Percentiles rank a stretch among this genome's conserved stretches.
These are phyloP conservation scores for Dicerorhinus sumatrensis DNA, from an alignment of 2,113 vertebrate genomes.

Conservation along the genomic window DNA sequence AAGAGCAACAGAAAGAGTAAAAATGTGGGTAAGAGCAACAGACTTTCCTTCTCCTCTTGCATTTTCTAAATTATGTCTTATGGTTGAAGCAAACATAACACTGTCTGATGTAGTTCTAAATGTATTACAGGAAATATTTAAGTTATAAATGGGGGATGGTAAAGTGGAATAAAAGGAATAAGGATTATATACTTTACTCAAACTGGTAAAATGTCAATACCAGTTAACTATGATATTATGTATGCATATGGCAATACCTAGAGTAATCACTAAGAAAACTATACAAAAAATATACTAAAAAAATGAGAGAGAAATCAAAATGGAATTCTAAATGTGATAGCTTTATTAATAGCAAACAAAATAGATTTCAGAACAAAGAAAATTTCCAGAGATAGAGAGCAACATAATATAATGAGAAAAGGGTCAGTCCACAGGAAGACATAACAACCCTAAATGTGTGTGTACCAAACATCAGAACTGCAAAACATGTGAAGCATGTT, in stretches of 20 bases:
- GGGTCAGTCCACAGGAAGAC: not conserved
- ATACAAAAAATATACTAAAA: not conserved
- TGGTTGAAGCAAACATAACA: not conserved
- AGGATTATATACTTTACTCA: not conserved
- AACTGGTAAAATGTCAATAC: not conserved
- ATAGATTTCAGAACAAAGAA: not conserved
- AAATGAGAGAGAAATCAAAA: not conserved
- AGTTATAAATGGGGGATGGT: not conserved
- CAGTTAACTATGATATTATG: not conserved
- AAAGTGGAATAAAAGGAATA: not conserved
- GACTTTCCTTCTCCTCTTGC: not conserved
- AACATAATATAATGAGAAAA: not conserved
- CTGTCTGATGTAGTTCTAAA: not conserved
- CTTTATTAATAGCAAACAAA: not conserved
- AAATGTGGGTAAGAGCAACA: not conserved
- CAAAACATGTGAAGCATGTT: not conserved
- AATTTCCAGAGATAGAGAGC: not conserved
- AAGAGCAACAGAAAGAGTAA: not conserved
- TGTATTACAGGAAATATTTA: not conserved
- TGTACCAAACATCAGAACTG: not conserved
- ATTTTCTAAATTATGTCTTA: not conserved
- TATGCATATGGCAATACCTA: not conserved
- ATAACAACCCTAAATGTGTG: not conserved
- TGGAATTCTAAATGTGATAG: not conserved
- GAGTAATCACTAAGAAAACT: not conserved